Evolutionary conservation across 2,888 invertebrate species (phyloP), one percentile per base, ranked within the genome.

Genomic region (Panopea generosa): DNA sequence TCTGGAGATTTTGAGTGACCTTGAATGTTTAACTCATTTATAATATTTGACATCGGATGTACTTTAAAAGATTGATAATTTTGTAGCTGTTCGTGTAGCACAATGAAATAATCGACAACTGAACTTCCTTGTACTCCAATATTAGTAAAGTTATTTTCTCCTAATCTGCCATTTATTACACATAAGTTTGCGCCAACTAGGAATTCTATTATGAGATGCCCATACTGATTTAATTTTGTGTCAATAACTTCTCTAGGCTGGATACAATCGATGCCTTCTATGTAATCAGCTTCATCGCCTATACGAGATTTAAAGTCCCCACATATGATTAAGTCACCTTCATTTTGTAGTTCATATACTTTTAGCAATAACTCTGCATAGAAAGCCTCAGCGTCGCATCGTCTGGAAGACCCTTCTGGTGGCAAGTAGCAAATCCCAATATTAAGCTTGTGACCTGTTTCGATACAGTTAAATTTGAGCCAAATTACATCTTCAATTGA

Each of bases 271-370:
- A 61, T 20, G 2, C 60, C 60, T 27, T 45, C 47, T 14, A 61
- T 61, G 18, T 45, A 61, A 49, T 61, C 60, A n/a, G 43, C 47
- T 3, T 38, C 20, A 16, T 52, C 26, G n/a, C 68, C 66, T 14
- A 26, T 11, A 16, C 66, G 40, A 11, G 16, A 27, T 33, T 66
- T 57, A 33, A 65, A 65, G 45, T 65, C 65, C 3, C 56, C 65
- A 27, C 45, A 43, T 16, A 65, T 47, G 24, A 27, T 53, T 14
- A 66, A 33, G 9, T 16, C 18, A 6, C 7, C 18, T 14, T 57
- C 49, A 3, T 66, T 29, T 18, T 47, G 47, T 20, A 45, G 29
- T 3, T 24, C 27, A 29, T 61, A 47, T 18, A 61, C 26, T 29
- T 61, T 24, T 11, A 16, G 18, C n/a, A 61, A 3, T n/a, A 61